Percentiles rank a stretch among this genome's conserved stretches.
Conservation (phyloP, 2,888 invertebrate species). For the Lacanobia oleracea region DNA sequence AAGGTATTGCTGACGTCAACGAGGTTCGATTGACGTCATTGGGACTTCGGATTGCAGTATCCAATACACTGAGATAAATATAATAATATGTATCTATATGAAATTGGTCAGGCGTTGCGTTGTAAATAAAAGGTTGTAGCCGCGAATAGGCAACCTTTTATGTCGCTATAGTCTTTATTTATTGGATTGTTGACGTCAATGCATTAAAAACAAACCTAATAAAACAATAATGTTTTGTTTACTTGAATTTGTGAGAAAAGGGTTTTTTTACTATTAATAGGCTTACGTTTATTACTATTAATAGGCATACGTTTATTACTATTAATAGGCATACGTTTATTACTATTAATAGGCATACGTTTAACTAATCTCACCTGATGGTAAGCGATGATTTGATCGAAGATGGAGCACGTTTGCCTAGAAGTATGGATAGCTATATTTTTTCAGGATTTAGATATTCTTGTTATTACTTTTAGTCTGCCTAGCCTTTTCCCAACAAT, state of each 20-base stretch:
- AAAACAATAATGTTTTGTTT: neutral
- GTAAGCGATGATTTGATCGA: too few relatives aligned
- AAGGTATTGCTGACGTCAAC: constrained; percentile 42
- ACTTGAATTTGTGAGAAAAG: neutral
- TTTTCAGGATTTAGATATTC: too few relatives aligned
- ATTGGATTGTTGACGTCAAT: neutral
- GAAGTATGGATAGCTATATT: too few relatives aligned
- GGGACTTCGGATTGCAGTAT: constrained; percentile 2
- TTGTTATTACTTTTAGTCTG: too few relatives aligned
- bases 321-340: too few relatives aligned
- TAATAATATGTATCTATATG: neutral
- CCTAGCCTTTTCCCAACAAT: too few relatives aligned
- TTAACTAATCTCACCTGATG: too few relatives aligned
- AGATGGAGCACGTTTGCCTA: too few relatives aligned
- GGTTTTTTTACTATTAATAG: too few relatives aligned
- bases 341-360: too few relatives aligned
- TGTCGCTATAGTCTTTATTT: neutral
- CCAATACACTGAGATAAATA: neutral
- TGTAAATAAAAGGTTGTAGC: neutral
- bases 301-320: too few relatives aligned
- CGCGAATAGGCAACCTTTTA: neutral
- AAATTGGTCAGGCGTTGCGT: neutral
- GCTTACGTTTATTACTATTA: too few relatives aligned
- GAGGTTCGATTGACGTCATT: constrained; percentile 46
- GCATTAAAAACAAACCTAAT: neutral